Evolutionary conservation across 2,797 vertebrate genomes (phyloP).

Genomic region (Balearica regulorum): DNA sequence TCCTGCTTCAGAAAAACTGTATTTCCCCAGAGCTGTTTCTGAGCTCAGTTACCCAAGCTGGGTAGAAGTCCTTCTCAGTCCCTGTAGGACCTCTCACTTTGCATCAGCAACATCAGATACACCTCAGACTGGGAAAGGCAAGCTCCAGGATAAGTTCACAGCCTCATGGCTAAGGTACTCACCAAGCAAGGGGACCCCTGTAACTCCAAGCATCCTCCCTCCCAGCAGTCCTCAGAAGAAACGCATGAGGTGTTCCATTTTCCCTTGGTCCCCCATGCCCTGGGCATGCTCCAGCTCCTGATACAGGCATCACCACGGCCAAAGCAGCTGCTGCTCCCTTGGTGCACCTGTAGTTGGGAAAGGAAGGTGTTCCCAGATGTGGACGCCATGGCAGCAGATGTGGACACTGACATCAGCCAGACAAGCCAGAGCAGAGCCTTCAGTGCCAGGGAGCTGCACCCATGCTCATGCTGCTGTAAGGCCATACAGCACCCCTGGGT

Average conservation of each 20-base stretch:
- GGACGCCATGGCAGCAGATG: neutral
- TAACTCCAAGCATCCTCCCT: neutral
- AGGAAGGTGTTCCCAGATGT: neutral
- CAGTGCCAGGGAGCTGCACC: neutral
- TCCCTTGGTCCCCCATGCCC: neutral
- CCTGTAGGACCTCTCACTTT: neutral
- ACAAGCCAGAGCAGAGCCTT: neutral
- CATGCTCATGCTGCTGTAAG: neutral
- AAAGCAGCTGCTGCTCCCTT: neutral
- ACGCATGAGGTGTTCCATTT: neutral
- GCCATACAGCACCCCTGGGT: neutral
- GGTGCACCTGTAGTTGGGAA: neutral
- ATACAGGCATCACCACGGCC: neutral
- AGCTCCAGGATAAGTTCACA: neutral
- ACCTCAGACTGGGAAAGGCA: neutral
- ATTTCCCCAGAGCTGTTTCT: neutral
- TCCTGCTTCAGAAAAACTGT: neutral
- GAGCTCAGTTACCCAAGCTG: neutral
- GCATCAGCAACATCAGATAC: neutral
- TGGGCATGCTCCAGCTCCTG: neutral
- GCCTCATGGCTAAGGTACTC: neutral
- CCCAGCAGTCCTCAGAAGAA: neutral
- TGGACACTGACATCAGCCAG: neutral
- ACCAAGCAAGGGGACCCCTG: neutral
- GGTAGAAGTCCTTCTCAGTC: neutral